A percentile compares a stretch with the other conserved stretches of the same genome.
Evolutionary conservation across 2,797 vertebrate genomes (phyloP).

Genomic region (Allochrocebus solatus): DNA sequence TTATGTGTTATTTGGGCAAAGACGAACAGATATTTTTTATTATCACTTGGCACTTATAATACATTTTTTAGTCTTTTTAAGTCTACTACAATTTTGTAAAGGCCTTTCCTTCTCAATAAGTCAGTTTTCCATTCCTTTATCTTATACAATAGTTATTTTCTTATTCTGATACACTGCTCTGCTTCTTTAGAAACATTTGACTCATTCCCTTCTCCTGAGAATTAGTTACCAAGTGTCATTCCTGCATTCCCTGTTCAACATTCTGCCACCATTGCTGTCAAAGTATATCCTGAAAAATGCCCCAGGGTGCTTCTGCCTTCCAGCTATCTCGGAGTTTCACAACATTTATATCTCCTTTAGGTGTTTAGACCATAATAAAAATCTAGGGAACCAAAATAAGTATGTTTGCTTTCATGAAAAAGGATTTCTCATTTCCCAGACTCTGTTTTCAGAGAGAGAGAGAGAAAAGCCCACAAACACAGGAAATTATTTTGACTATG

Average conservation of each 20-base stretch:
- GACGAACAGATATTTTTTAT: background rate
- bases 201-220: slow-evolving; percentile 24
- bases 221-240: background rate
- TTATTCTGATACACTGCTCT: background rate
- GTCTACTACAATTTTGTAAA: background rate
- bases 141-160: background rate
- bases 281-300: background rate
- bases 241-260: background rate
- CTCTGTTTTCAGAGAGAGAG: background rate
- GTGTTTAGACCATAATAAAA: background rate
- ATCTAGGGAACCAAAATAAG: background rate
- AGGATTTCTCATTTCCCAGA: background rate
- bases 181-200: slow-evolving; percentile 18
- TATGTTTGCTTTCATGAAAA: background rate
- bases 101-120: background rate
- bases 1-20: slow-evolving; percentile 41
- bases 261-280: background rate
- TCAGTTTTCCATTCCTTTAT: background rate
- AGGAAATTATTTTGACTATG: background rate
- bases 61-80: background rate
- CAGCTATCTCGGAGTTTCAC: background rate
- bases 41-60: background rate
- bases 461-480: background rate
- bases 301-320: background rate
- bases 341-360: background rate